Evolutionary conservation across 2,113 vertebrate genomes (phyloP).

Genomic region (Brachyhypopomus gauderio): DNA sequence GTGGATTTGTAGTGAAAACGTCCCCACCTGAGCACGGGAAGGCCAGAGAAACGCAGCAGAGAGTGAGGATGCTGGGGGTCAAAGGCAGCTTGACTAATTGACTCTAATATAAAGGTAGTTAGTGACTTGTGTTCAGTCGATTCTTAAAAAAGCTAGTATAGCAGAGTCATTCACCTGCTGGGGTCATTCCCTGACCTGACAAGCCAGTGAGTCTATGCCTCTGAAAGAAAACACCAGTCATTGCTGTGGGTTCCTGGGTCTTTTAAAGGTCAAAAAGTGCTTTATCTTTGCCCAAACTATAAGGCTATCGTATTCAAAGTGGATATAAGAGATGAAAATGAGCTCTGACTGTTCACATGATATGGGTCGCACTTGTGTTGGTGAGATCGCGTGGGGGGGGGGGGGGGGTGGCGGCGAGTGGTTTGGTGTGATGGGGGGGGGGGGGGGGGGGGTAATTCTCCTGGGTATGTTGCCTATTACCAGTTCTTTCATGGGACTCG

Average conservation of each 20-base stretch:
- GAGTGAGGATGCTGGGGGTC: neutral
- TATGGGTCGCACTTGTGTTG: neutral
- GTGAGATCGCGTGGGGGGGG: neutral
- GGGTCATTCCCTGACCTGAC: neutral
- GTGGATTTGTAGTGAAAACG: constrained; percentile 15
- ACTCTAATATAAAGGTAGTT: constrained; percentile 37
- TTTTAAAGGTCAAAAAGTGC: constrained; percentile 41
- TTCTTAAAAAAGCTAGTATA: constrained; percentile 15
- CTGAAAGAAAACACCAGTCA: constrained; percentile 61
- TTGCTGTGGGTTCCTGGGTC: constrained; percentile 36
- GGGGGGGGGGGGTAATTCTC: neutral
- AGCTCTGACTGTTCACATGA: constrained; percentile 54
- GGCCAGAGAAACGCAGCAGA: constrained; percentile 26
- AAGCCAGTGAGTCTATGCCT: neutral
- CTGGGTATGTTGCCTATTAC: too few species aligned
- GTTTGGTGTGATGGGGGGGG: too few species aligned
- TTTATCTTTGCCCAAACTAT: constrained; percentile 50
- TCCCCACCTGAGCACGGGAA: neutral
- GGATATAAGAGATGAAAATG: constrained; percentile 42
- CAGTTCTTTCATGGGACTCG: too few species aligned
- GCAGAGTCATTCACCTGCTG: constrained; percentile 2
- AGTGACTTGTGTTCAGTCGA: neutral
- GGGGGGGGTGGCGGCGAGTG: neutral
- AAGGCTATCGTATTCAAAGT: constrained; percentile 59
- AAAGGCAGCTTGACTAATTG: constrained; percentile 28